Base-by-base conservation (phyloP, 2,888 invertebrate genomes). In the Brenthis ino region DNA sequence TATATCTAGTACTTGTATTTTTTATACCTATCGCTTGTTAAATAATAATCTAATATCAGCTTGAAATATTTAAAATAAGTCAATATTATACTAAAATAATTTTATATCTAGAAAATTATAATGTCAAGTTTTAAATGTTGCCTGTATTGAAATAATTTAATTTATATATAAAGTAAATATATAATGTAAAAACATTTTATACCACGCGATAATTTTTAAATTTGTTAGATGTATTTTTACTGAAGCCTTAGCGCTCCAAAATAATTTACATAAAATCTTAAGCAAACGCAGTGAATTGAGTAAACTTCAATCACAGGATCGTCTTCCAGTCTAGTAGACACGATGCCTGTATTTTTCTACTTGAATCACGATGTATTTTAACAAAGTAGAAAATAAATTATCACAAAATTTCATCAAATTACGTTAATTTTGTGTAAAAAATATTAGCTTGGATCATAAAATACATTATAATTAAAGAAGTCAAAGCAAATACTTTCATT, bases 221-320 rank as follows among this genome's bases (percentile, higher is more conserved):
- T 66, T 50, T 64, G 50, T 64, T 37, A 65, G 64, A 51, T 69
- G 48, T 69, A 71, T 73, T 72, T 73, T 73, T 71, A 69, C 72
- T 68, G 68, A 68, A 76, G 77, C 72, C 78, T 76, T 77, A 79
- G 73, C 77, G 80, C 74, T 77, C 76, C 78, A 78, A 82, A 86
- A 85, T 83, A 83, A 85, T 86, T 86, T 86, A 84, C 80, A 82
- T 83, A 84, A 86, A 87, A 85, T 84, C 84, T 85, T 85, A 81
- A 81, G 86, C 76, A 86, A 86, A 85, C 85, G 78, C 81, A 81
- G 77, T 75, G 80, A 86, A 85, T 87, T 85, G 85, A 80, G 85
- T 83, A 86, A 87, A 87, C 85, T 86, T 87, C 83, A 87, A 86
- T 86, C 84, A 84, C 77, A 75, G 77, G 80, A 80, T 81, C 78